phyloP scores from a whole-genome alignment of 2,888 invertebrate species.

The Stictocephala bisonia region DNA sequence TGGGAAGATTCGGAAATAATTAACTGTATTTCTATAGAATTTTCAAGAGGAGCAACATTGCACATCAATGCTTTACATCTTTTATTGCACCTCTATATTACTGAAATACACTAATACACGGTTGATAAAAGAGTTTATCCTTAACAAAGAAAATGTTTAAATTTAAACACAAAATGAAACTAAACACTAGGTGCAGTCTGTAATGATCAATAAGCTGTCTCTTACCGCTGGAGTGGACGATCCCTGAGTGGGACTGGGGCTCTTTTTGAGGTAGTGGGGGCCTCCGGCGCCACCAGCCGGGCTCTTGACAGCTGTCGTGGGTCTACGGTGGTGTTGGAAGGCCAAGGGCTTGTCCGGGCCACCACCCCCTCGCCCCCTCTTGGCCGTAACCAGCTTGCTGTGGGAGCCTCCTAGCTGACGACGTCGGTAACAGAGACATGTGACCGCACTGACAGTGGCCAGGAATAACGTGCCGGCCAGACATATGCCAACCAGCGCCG shows the following conservation, averaged over 20 bases:
- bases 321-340: conserved; percentile 72
- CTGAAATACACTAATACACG: too few relatives aligned
- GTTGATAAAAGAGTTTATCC: too few relatives aligned
- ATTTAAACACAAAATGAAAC: background rate
- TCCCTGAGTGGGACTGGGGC: conserved; percentile 85
- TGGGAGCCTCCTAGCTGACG: conserved; percentile 63
- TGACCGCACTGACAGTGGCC: conserved; percentile 71
- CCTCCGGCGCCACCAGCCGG: conserved; percentile 77
- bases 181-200: background rate
- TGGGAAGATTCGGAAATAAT: too few relatives aligned
- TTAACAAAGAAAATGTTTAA: too few relatives aligned
- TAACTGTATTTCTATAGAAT: too few relatives aligned
- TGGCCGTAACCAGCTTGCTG: conserved; percentile 64
- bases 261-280: conserved; percentile 90
- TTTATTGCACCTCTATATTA: too few relatives aligned
- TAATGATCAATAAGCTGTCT: conserved; percentile 11
- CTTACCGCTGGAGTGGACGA: conserved; percentile 70
- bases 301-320: conserved; percentile 86
- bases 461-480: conserved; percentile 72
- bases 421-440: conserved; percentile 75
- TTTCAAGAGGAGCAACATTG: too few relatives aligned
- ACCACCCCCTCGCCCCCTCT: conserved; percentile 26
- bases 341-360: conserved; percentile 48
- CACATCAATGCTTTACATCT: too few relatives aligned
- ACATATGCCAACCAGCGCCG: conserved; percentile 72